Evolutionary conservation across 2,113 vertebrate genomes (phyloP).

Genomic region (Arothron firmamentum): DNA sequence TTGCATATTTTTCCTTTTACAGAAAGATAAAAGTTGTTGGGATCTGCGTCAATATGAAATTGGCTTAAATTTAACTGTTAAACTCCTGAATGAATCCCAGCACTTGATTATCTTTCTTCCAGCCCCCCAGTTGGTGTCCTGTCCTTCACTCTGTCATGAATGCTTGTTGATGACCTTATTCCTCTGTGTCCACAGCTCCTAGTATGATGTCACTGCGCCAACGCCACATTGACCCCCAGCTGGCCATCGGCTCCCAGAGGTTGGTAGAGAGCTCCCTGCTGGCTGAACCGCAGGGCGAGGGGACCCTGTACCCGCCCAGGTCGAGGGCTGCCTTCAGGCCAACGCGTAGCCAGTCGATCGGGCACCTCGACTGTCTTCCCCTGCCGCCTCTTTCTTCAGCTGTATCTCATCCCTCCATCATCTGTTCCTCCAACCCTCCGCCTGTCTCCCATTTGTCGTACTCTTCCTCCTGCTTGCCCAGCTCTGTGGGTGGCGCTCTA

Average conservation of each 20-base stretch:
- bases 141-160: neutral
- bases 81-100: slow-evolving; percentile 15
- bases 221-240: slow-evolving; percentile 89
- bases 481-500: slow-evolving; percentile 37
- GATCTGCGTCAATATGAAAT: slow-evolving; percentile 3
- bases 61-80: neutral
- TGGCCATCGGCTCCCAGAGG: slow-evolving; percentile 93
- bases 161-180: slow-evolving; percentile 18
- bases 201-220: slow-evolving; percentile 89
- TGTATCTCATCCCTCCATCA: slow-evolving; percentile 71
- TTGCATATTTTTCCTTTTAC: slow-evolving; percentile 1
- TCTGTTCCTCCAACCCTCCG: slow-evolving; percentile 67
- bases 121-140: slow-evolving; percentile 1
- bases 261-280: slow-evolving; percentile 90
- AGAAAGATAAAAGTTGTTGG: slow-evolving; percentile 18
- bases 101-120: slow-evolving; percentile 26
- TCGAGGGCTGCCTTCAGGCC: slow-evolving; percentile 77
- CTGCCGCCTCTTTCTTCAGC: slow-evolving; percentile 73
- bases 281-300: slow-evolving; percentile 75
- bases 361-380: slow-evolving; percentile 81
- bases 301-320: slow-evolving; percentile 66
- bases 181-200: slow-evolving; percentile 81
- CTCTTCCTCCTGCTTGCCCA: slow-evolving; percentile 65
- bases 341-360: slow-evolving; percentile 84
- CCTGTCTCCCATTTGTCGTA: slow-evolving; percentile 63